These are phyloP conservation scores for Mactromeris polynyma DNA, from an alignment of 2,888 invertebrate species.

Conservation along the genomic window DNA sequence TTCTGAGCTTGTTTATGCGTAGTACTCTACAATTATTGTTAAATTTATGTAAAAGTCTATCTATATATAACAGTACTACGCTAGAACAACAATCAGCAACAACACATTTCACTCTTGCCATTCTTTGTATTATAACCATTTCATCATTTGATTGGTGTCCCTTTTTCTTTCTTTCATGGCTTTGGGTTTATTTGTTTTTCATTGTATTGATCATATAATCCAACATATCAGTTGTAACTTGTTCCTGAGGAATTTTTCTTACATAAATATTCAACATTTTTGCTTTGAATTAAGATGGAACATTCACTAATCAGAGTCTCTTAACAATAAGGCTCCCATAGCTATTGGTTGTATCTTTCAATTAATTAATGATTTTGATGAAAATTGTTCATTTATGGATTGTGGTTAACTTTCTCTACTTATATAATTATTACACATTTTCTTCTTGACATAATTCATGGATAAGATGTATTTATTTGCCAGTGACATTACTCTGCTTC, in stretches of 20 bases:
- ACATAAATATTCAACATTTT: not conserved
- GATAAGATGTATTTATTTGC: not conserved
- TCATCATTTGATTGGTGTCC: not conserved
- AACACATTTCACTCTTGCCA: conserved; percentile 14
- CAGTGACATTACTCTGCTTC: not conserved
- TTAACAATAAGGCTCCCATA: no score
- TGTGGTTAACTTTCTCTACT: not conserved
- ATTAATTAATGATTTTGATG: no score
- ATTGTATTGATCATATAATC: not conserved
- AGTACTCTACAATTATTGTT: not conserved
- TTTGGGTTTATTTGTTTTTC: conserved; percentile 2
- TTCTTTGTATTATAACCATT: conserved; percentile 3
- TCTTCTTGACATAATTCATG: not conserved
- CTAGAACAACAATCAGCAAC: not conserved
- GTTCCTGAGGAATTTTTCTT: not conserved
- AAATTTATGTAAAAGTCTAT: not conserved
- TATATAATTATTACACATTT: not conserved
- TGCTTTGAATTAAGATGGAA: not conserved
- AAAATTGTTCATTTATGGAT: no score
- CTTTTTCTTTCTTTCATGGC: conserved; percentile 13
- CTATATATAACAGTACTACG: not conserved
- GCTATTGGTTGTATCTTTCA: no score
- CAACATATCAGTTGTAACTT: conserved; percentile 4
- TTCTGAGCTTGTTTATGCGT: not conserved
- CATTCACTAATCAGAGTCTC: no score